Conservation (phyloP, 2,113 vertebrate species). For the Parotia lawesii region DNA sequence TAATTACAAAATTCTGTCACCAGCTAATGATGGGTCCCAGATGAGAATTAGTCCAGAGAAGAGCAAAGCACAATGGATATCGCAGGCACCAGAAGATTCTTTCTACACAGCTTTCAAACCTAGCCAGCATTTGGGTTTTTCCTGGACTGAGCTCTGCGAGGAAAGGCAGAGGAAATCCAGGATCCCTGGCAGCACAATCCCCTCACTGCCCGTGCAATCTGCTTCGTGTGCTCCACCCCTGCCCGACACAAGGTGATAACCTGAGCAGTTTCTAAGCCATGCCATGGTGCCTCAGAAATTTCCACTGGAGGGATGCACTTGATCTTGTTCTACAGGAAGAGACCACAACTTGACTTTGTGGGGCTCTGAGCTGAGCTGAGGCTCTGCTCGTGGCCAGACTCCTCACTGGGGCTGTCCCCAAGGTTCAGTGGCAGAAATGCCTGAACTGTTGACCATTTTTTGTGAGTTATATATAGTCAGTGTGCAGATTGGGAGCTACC, state of each 20-base stretch:
- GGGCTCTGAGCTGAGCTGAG: neutral
- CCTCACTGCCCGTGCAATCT: neutral
- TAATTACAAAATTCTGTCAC: neutral
- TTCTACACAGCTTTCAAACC: neutral
- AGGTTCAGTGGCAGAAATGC: neutral
- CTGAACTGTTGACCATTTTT: neutral
- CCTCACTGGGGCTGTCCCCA: neutral
- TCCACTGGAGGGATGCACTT: neutral
- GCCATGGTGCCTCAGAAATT: neutral
- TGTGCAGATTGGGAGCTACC: neutral
- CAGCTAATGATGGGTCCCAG: neutral
- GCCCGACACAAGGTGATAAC: neutral
- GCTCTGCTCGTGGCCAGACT: neutral
- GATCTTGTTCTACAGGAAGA: neutral
- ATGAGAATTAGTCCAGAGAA: neutral
- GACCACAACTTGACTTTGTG: neutral
- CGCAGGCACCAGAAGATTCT: fast-evolving
- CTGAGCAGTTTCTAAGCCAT: neutral
- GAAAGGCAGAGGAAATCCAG: neutral
- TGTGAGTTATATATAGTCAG: neutral
- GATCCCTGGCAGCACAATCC: neutral
- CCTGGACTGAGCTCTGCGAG: neutral
- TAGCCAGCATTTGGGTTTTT: neutral
- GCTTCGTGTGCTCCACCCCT: neutral
- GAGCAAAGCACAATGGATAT: neutral